A percentile compares a stretch with the other conserved stretches of the same genome.
phyloP scores from a whole-genome alignment of 2,113 vertebrate species.

The Isurus oxyrinchus region DNA sequence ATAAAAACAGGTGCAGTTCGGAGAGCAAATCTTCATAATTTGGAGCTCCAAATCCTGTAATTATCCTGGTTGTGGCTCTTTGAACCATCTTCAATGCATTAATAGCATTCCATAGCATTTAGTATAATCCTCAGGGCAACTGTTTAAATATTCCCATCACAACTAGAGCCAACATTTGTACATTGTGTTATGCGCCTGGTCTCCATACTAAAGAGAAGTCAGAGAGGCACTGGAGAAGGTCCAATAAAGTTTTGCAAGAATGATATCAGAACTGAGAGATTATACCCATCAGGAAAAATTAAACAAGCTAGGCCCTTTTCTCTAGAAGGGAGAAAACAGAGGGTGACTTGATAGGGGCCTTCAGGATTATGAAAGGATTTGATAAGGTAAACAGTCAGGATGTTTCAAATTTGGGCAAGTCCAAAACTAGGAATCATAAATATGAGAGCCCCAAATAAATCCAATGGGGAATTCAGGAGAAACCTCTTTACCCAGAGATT shows the following conservation, averaged over 20 bases:
- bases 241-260: not conserved
- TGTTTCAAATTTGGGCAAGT: not conserved
- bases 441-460: not conserved
- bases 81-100: not conserved
- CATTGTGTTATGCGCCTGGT: not conserved
- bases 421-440: not conserved
- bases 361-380: not conserved
- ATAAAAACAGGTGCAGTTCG: not conserved
- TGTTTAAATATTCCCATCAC: not conserved
- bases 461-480: not conserved
- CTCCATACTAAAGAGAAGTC: not conserved
- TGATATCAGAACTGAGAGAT: not conserved
- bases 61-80: not conserved
- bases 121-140: not conserved
- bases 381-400: not conserved
- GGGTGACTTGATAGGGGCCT: not conserved
- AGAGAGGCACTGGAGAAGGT: not conserved
- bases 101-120: not conserved
- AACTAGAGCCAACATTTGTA: not conserved
- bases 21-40: not conserved
- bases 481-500: no score
- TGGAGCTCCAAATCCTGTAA: not conserved
- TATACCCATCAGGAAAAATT: not conserved
- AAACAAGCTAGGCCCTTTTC: not conserved
- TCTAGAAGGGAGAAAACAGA: not conserved